phyloP scores from a whole-genome alignment of 2,888 invertebrate genomes.

The Limnephilus marmoratus region DNA sequence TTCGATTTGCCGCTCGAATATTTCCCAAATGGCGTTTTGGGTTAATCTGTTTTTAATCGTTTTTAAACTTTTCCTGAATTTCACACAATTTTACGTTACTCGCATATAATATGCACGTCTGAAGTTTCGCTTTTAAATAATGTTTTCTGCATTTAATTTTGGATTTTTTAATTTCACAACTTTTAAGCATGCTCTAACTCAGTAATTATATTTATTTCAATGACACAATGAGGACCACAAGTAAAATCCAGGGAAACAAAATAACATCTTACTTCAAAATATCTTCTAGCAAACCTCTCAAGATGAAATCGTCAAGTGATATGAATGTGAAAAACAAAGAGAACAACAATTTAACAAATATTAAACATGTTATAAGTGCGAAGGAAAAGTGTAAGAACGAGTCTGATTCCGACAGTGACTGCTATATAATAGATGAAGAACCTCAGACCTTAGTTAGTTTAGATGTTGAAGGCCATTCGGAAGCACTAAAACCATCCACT shows the following conservation, averaged over 20 bases:
- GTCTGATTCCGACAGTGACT: slow-evolving; percentile 51
- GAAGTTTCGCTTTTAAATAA: too few species aligned
- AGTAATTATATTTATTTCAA: neutral
- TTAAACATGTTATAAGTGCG: neutral
- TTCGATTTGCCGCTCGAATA: neutral
- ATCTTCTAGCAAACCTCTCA: neutral
- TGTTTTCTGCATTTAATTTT: neutral
- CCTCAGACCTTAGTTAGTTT: neutral
- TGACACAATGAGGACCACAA: slow-evolving; percentile 16
- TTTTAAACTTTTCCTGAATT: neutral
- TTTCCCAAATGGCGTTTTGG: neutral
- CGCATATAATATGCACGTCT: neutral
- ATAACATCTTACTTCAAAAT: slow-evolving; percentile 56
- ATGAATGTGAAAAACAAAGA: neutral
- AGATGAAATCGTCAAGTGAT: neutral
- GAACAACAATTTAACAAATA: slow-evolving; percentile 2
- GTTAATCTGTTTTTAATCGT: neutral
- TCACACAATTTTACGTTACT: neutral
- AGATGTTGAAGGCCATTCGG: neutral
- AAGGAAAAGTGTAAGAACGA: neutral
- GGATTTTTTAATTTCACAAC: neutral
- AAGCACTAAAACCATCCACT: neutral
- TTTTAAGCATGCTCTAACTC: neutral
- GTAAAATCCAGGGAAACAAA: slow-evolving; percentile 36
- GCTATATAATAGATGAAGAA: slow-evolving; percentile 41